Conservation (phyloP, 2,113 vertebrate species). For the Eublepharis macularius region DNA sequence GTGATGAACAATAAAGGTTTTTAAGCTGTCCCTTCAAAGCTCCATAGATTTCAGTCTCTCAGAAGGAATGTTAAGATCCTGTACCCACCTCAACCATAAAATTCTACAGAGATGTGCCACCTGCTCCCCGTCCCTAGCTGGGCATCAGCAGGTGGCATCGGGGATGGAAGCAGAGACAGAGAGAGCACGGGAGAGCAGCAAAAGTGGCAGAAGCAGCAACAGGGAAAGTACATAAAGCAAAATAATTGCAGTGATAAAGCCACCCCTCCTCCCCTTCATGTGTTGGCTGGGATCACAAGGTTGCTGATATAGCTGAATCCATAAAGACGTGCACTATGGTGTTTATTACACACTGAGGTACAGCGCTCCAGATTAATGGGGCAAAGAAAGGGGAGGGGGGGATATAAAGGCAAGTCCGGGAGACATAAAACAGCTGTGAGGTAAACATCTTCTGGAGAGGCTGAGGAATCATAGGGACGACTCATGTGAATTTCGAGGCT, state of each 20-base stretch:
- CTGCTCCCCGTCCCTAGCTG: not conserved
- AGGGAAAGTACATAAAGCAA: slow-evolving; percentile 69
- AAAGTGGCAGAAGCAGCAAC: not conserved
- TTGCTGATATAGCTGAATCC: slow-evolving; percentile 78
- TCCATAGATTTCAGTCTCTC: not conserved
- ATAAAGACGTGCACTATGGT: slow-evolving; percentile 64
- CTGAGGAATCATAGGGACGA: not conserved
- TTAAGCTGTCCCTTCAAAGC: not conserved
- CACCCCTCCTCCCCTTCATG: slow-evolving; percentile 68
- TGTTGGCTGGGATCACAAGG: slow-evolving; percentile 70
- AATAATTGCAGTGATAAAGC: slow-evolving; percentile 73
- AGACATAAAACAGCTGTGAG: not conserved
- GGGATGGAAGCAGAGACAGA: slow-evolving; percentile 23
- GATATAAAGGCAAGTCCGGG: not conserved
- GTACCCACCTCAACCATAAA: not conserved
- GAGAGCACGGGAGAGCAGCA: not conserved
- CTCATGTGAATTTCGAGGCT: not conserved
- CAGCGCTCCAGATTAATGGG: slow-evolving; percentile 55
- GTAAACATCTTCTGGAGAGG: slow-evolving; percentile 7
- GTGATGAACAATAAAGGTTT: not conserved
- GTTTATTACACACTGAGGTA: slow-evolving; percentile 57
- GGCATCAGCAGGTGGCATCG: slow-evolving; percentile 22
- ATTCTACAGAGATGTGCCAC: not conserved
- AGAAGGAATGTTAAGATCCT: not conserved
- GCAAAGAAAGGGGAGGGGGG: slow-evolving; percentile 27